phyloP scores from a whole-genome alignment of 1,140 invertebrate species.

The Yoshiicerus persimilis region DNA sequence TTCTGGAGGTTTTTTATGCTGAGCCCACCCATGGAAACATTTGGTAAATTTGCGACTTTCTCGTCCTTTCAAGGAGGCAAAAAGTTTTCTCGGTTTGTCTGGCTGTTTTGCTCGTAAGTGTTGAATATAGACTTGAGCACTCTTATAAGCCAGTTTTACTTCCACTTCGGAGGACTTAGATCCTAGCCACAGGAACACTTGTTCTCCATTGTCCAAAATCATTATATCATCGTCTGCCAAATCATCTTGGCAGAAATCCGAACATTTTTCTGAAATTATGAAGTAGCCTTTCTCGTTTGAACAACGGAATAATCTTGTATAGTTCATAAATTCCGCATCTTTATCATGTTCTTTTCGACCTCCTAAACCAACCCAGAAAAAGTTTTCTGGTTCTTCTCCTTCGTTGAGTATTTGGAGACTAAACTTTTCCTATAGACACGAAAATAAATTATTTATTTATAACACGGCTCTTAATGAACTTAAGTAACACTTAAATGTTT shows the following conservation, averaged over 20 bases:
- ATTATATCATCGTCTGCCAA: constrained; percentile 99
- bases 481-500: no score
- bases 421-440: constrained; percentile 67
- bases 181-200: constrained; percentile 98
- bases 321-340: constrained; percentile 90
- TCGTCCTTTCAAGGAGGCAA: constrained; percentile 95
- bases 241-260: constrained; percentile 99
- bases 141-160: constrained; percentile 97
- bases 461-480: no score
- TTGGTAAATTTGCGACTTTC: constrained; percentile 93
- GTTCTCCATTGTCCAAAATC: constrained; percentile 97
- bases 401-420: constrained; percentile 86
- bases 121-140: constrained; percentile 98
- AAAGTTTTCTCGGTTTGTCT: constrained; percentile 84
- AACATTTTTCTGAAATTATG: constrained; percentile 98
- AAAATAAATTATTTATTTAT: no score
- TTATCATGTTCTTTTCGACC: constrained; percentile 90
- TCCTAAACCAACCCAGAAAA: constrained; percentile 96
- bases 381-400: constrained; percentile 97
- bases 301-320: constrained; percentile 93
- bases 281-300: constrained; percentile 99
- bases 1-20: constrained; percentile 70
- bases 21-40: constrained; percentile 98
- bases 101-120: constrained; percentile 95
- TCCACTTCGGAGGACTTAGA: constrained; percentile 96